A percentile compares a stretch with the other conserved stretches of the same genome.
Conservation (phyloP, 2,113 vertebrate species). For the Megaleporinus macrocephalus region DNA sequence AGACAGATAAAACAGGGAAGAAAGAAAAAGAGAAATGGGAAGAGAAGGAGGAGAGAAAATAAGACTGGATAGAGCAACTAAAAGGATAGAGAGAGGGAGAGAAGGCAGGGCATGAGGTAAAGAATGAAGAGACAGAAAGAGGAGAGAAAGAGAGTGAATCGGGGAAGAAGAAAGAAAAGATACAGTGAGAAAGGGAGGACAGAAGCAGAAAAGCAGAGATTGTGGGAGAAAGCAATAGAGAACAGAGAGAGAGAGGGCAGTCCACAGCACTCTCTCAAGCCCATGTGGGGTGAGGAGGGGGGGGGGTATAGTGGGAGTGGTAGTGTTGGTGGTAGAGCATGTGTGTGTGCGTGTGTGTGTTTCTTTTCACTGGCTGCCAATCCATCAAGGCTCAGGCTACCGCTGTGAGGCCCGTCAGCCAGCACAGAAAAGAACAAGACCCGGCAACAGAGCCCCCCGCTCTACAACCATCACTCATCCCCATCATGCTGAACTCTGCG, state of each 20-base stretch:
- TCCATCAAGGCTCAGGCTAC: constrained; percentile 95
- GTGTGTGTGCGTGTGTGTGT: constrained; percentile 67
- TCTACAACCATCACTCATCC: constrained; percentile 89
- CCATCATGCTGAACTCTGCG: constrained; percentile 87
- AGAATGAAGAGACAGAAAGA: constrained; percentile 62
- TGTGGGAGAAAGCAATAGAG: neutral
- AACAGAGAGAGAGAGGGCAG: constrained; percentile 28
- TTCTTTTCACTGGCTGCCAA: constrained; percentile 95
- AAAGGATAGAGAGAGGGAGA: neutral
- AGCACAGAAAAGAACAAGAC: constrained; percentile 86
- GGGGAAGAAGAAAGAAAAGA: constrained; percentile 2
- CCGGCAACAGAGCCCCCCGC: constrained; percentile 83
- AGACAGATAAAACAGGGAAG: constrained; percentile 56
- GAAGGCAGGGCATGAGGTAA: constrained; percentile 66
- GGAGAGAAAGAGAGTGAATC: constrained; percentile 58
- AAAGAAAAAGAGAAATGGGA: constrained; percentile 63
- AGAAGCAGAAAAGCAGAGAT: no score
- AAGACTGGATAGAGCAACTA: neutral
- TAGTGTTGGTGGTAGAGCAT: constrained; percentile 40
- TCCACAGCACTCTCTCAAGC: constrained; percentile 46
- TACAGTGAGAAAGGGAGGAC: neutral
- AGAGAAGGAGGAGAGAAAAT: constrained; percentile 2
- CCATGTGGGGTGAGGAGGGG: neutral
- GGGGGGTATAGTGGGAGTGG: constrained; percentile 39
- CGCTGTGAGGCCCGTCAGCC: constrained; percentile 90